Evolutionary conservation across 2,888 invertebrate species (phyloP).

Genomic region (Phyto melanocephala): DNA sequence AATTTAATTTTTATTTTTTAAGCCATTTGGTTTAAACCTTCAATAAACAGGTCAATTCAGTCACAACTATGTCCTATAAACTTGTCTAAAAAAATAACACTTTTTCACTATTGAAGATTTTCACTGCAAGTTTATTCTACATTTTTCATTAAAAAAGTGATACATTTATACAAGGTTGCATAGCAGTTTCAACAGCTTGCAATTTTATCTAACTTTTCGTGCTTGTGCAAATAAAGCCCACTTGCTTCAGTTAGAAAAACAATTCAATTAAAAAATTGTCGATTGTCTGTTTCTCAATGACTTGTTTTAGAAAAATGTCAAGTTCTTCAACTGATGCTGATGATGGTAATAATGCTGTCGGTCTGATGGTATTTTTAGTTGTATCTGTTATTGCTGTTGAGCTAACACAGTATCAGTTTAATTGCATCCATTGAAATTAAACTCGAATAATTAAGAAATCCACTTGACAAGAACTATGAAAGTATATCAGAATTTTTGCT

Average conservation of each 20-base stretch:
- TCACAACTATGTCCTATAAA: too few species aligned
- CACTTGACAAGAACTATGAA: too few species aligned
- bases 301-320: neutral
- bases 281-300: neutral
- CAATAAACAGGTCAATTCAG: too few species aligned
- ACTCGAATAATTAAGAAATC: neutral
- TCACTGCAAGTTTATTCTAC: too few species aligned
- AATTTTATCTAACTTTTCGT: neutral
- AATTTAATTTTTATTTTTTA: too few species aligned
- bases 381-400: conserved; percentile 1
- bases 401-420: conserved; percentile 3
- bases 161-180: too few species aligned
- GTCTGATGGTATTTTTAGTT: conserved; percentile 3
- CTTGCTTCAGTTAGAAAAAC: neutral
- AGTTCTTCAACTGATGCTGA: neutral
- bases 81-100: too few species aligned
- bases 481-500: too few species aligned
- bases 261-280: conserved; percentile 30
- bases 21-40: too few species aligned
- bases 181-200: neutral
- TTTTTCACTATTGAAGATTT: too few species aligned
- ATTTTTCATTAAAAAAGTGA: too few species aligned
- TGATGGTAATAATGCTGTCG: too few species aligned
- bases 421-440: neutral
- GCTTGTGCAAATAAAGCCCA: neutral